A percentile compares a stretch with the other conserved stretches of the same genome.
phyloP scores from a whole-genome alignment of 2,113 vertebrate genomes.

The Sinocyclocheilus anophthalmus region DNA sequence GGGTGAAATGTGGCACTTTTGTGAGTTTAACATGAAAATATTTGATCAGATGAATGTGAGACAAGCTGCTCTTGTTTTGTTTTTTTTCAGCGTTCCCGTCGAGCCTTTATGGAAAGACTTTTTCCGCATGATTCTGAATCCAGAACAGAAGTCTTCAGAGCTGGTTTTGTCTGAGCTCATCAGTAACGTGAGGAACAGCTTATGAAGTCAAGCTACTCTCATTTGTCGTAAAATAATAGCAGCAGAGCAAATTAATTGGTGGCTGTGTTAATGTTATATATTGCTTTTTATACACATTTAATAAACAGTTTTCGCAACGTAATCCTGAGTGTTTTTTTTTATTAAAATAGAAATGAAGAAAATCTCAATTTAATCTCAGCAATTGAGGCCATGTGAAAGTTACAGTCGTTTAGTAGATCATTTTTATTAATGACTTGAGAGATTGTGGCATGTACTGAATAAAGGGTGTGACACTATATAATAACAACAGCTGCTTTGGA shows the following conservation, averaged over 20 bases:
- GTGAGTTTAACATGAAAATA: too few relatives aligned
- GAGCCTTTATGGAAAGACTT: constrained; percentile 51
- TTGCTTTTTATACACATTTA: constrained; percentile 8
- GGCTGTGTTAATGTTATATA: neutral
- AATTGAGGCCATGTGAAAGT: neutral
- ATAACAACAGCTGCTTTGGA: neutral
- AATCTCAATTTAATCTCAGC: neutral
- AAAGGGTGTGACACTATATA: neutral
- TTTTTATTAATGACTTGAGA: neutral
- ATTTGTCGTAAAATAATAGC: neutral
- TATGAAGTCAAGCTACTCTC: constrained; percentile 3
- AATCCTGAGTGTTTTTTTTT: neutral
- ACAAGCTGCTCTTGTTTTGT: neutral
- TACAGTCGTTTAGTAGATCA: neutral
- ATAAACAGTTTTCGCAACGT: constrained; percentile 5
- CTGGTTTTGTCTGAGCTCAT: constrained; percentile 59
- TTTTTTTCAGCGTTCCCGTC: neutral
- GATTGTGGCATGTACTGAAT: neutral
- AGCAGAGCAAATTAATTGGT: neutral
- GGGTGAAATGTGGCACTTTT: too few relatives aligned
- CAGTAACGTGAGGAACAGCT: constrained; percentile 19
- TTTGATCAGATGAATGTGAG: neutral
- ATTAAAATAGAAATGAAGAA: neutral
- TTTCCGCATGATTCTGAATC: constrained; percentile 63
- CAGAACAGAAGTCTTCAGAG: neutral